These are phyloP conservation scores for Zaprionus tsacasi DNA, from an alignment of 1,140 invertebrate species.

Conservation along the genomic window DNA sequence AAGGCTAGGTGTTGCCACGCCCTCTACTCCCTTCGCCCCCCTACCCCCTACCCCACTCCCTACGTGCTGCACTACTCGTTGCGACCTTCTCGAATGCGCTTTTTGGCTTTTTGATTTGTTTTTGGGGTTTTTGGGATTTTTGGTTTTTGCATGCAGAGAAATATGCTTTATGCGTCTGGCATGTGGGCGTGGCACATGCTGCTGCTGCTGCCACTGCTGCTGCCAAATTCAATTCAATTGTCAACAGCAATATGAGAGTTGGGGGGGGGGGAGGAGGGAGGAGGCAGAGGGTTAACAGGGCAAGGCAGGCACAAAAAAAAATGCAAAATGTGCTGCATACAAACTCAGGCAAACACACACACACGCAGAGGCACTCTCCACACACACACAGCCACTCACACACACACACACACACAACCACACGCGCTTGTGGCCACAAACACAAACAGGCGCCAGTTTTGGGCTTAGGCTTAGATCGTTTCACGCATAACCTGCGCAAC, in stretches of 20 bases:
- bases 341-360: slow-evolving; percentile 1
- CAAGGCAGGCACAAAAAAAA: neutral
- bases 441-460: slow-evolving; percentile 49
- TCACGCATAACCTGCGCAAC: slow-evolving; percentile 34
- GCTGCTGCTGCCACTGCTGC: slow-evolving; percentile 18
- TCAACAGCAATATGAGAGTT: slow-evolving; percentile 60
- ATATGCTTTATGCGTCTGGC: slow-evolving; percentile 74
- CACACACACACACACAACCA: neutral
- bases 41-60: no score
- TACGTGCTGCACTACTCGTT: neutral
- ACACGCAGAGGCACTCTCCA: neutral
- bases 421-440: slow-evolving; percentile 38
- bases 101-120: slow-evolving; percentile 61
- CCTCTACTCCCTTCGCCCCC: neutral
- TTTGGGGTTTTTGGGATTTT: slow-evolving; percentile 42
- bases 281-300: neutral
- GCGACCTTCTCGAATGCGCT: slow-evolving; percentile 32
- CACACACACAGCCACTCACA: neutral
- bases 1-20: slow-evolving; percentile 33
- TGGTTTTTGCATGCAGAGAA: slow-evolving; percentile 68
- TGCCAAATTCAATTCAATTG: slow-evolving; percentile 83
- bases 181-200: slow-evolving; percentile 53
- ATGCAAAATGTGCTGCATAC: slow-evolving; percentile 18
- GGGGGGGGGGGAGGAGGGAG: neutral
- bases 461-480: slow-evolving; percentile 47